Evolutionary conservation across 2,888 invertebrate species (phyloP), one percentile per base, ranked within the genome.

Genomic region (Perizoma affinitatum): DNA sequence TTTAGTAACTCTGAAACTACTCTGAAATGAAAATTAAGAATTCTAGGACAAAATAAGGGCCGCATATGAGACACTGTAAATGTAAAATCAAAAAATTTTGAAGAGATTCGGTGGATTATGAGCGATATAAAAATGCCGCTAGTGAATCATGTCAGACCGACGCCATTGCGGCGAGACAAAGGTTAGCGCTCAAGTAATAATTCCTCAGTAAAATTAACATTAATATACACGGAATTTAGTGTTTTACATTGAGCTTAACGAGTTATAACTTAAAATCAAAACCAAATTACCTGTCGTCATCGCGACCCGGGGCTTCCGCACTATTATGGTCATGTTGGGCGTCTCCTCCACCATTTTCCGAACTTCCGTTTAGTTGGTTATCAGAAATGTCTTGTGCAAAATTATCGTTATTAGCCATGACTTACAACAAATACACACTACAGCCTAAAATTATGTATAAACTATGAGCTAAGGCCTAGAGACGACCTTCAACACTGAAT

Each of bases 321-420:
- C 94, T 94, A 74, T 95, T 95, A 88, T 95, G 94, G 83, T 96
- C 95, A 76, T 94, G 93, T 77, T 93, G 94, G 80, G 93, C 95
- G 83, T 95, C 95, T 74, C 95, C 95, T 72, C 94, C 94, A 80
- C 94, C 94, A 82, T 95, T 95, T 84, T 94, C 94, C 69, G 84
- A 83, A 81, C 91, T 92, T 76, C 93, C 93, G 86, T 94, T 94
- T 82, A 92, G 93, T 87, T 95, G 95, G 87, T 95, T 95, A 76
- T 95, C 95, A 79, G 94, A 94, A 78, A 96, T 94, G 83, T 96
- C 96, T 93, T 95, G 95, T 75, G 96, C 95, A 90, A 96, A 96
- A 88, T 96, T 96, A 90, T 96, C 96, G 86, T 96, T 95, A 90
- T 96, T 96, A 76, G 94, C 94, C 95, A 96, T 95, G 83, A 81